Base-by-base conservation (phyloP, 2,797 vertebrate genomes). In the Manis pentadactyla region DNA sequence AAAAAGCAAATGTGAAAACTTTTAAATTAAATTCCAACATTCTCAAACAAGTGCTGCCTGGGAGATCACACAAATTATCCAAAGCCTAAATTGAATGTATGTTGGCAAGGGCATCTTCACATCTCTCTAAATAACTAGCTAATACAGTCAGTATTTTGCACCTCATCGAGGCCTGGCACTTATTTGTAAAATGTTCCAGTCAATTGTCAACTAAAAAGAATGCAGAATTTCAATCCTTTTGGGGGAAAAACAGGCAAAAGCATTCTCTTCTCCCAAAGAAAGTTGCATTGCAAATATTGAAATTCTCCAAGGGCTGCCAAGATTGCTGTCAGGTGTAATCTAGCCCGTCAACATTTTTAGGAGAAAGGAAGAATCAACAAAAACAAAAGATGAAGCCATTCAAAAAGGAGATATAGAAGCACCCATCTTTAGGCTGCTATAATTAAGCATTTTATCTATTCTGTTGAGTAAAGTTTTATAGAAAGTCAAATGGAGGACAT, bases 61-160 rank as follows among this genome's bases (percentile, higher is more conserved):
- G 61, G 93, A 97, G 96, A 96, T 97, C 86, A 97, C 0, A 37
- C 79, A 87, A 95, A 94, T 63, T 93, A 92, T 94, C 87, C 93
- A 94, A 93, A 97, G 86, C 94, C 91, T 93, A 93, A 96, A 96
- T 87, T 96, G 96, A 97, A 97, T 95, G 88, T 97, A 97, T 97
- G 94, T 93, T 98, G 97, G 96, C 92, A 97, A 97, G 89, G 96
- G 85, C 71, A 95, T 97, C 96, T 94, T 96, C 97, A 96, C 97
- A 95, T 98, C 66, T 97, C 97, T 97, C 94, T 96, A 97, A 98
- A 98, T 97, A 97, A 97, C 97, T 92, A 97, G 95, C 92, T 98
- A 97, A 97, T 97, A 97, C 95, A 96, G 97, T 97, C 97, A 97
- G 97, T 93, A 95, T 97, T 98, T 98, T 97, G 87, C 95, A 98